Evolutionary conservation across 2,113 vertebrate species (phyloP).

Genomic region (Brachyistius frenatus): DNA sequence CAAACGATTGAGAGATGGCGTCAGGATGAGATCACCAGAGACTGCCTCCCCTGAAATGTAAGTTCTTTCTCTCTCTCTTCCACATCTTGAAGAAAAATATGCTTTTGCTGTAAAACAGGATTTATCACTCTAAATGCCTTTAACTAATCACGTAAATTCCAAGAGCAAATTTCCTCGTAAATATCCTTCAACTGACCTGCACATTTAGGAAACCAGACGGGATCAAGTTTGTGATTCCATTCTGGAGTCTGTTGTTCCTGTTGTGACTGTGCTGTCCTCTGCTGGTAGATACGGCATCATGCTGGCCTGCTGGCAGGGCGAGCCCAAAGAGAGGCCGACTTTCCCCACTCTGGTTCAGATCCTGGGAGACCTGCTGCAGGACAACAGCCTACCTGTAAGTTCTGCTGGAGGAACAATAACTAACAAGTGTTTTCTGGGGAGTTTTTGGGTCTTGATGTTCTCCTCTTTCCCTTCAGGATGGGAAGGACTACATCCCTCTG

Average conservation of each 20-base stretch:
- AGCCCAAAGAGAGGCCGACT: conserved; percentile 92
- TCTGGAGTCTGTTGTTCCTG: conserved; percentile 5
- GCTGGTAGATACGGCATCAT: conserved; percentile 93
- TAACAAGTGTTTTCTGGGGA: not conserved
- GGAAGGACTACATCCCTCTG: conserved; percentile 88
- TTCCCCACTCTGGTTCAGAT: conserved; percentile 94
- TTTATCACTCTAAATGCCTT: not conserved
- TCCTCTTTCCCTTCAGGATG: conserved; percentile 81
- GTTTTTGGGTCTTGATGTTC: not conserved
- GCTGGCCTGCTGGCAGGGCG: conserved; percentile 96
- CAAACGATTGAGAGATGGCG: conserved; percentile 93
- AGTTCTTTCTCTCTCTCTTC: conserved; percentile 54
- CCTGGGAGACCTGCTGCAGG: conserved; percentile 94
- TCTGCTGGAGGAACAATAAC: not conserved
- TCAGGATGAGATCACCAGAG: conserved; percentile 95
- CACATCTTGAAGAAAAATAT: not conserved
- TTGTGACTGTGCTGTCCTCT: conserved; percentile 70
- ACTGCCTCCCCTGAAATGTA: conserved; percentile 96
- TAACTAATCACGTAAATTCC: not conserved
- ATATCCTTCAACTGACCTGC: conserved; percentile 1
- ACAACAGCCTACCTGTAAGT: conserved; percentile 89
- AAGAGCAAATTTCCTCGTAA: not conserved
- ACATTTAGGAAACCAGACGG: not conserved
- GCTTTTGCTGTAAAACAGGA: not conserved
- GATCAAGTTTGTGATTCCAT: not conserved